Evolutionary conservation across 2,113 vertebrate species (phyloP), one percentile per base, ranked within the genome.

Genomic region (Psephotus haematonotus): DNA sequence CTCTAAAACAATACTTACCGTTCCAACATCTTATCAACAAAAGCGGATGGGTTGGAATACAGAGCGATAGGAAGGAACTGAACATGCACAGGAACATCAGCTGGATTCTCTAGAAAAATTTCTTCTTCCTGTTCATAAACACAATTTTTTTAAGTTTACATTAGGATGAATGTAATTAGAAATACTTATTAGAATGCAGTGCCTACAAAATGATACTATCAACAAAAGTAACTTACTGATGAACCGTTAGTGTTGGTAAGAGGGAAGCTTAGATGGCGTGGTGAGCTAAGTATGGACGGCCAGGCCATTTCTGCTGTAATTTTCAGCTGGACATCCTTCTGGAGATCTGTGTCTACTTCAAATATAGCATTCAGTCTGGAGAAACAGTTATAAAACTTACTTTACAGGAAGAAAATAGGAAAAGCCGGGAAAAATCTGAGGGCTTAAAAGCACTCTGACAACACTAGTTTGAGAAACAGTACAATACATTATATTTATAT

Each of bases 291-390:
- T 77, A 99, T 72, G 7, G 99, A 99, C 16, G 99, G 99, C 99
- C 99, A 99, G 9, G 98, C 97, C 96, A 99, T 97, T 93, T 99
- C 98, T 12, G 99, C 99, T 5, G 98, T 99, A 53, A 99, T 95
- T 98, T 98, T 99, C 65, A 99, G 98, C 76, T 93, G 95, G 44
- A 99, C 98, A 50, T 99, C 99, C 92, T 99, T 99, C 97, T 99
- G 99, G 78, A 99, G 99, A 87, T 99, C 99, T 67, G 99, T 99
- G 97, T 99, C 99, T 93, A 99, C 99, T 98, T 99, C 99, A 97
- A 99, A 99, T 72, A 99, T 41, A 28, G 99, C 99, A 65, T 97
- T 98, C 67, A 98, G 85, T 93, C 99, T 99, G 93, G 25, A 91
- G 11, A 63, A 95, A 72, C 0, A 93, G 47, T 94, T 74, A n/a